A percentile compares a stretch with the other conserved stretches of the same genome.
Evolutionary conservation across 1,140 invertebrate species (phyloP).

Genomic region (Zaprionus gabonicus): DNA sequence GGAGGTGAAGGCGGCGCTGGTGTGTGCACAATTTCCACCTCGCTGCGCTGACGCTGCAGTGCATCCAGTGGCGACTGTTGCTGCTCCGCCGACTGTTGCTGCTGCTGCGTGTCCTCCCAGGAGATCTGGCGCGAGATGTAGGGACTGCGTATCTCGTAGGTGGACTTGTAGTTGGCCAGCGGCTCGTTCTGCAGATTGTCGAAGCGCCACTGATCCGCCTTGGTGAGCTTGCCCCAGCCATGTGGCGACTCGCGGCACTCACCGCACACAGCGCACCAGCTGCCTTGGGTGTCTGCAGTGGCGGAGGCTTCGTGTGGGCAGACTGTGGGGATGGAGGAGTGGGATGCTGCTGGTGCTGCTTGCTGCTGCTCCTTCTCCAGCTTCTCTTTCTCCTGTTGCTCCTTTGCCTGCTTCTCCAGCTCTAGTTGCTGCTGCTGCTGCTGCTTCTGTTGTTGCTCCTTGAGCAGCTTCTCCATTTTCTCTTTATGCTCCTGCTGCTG

Average conservation of each 20-base stretch:
- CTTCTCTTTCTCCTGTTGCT: neutral
- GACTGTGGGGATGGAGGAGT: neutral
- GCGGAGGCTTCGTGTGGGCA: slow-evolving; percentile 21
- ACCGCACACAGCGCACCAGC: slow-evolving; percentile 60
- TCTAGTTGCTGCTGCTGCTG: neutral
- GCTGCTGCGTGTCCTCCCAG: slow-evolving; percentile 72
- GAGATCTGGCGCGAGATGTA: slow-evolving; percentile 75
- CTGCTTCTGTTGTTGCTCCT: neutral
- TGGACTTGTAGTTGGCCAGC: slow-evolving; percentile 75
- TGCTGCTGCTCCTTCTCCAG: neutral
- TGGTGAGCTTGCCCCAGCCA: slow-evolving; percentile 66
- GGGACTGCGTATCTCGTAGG: slow-evolving; percentile 77
- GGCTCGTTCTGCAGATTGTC: slow-evolving; percentile 66
- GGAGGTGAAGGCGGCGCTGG: slow-evolving; percentile 6
- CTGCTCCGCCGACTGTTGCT: neutral
- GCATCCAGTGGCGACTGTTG: slow-evolving; percentile 7
- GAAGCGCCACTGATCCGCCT: slow-evolving; percentile 75
- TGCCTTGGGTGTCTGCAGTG: neutral
- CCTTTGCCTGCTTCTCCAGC: neutral
- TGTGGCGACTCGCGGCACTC: slow-evolving; percentile 62
- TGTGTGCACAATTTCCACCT: slow-evolving; percentile 62
- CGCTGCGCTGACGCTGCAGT: slow-evolving; percentile 61
- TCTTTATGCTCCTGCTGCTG: neutral
- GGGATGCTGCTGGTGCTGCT: neutral
- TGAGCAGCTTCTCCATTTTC: neutral